Percentiles rank a stretch among this genome's conserved stretches.
These are phyloP conservation scores for Motacilla alba DNA, from an alignment of 2,113 vertebrate species.

Conservation along the genomic window DNA sequence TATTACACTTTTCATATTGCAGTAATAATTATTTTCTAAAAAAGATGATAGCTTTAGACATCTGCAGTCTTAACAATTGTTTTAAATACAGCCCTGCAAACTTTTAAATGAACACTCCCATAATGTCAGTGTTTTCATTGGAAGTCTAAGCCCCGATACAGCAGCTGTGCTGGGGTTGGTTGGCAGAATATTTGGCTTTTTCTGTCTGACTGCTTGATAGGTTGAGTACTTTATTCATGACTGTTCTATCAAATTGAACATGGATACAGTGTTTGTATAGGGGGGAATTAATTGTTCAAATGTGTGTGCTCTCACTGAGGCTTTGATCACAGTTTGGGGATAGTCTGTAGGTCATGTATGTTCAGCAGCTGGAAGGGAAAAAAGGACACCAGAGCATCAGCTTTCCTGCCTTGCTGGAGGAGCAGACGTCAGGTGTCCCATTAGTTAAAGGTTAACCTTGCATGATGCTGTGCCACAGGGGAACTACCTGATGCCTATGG, in stretches of 20 bases:
- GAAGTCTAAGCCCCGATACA: background rate
- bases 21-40: background rate
- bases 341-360: background rate
- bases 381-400: background rate
- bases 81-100: background rate
- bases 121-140: background rate
- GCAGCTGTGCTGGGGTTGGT: background rate
- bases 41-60: background rate
- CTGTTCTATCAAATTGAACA: background rate
- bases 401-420: background rate
- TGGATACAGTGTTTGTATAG: background rate
- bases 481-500: rapidly evolving
- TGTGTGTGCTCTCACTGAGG: background rate
- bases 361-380: background rate
- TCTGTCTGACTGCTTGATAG: background rate
- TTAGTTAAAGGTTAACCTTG: background rate
- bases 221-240: background rate
- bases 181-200: background rate
- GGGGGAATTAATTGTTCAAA: background rate
- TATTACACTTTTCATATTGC: background rate
- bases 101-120: background rate
- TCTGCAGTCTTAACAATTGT: background rate
- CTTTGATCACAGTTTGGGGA: background rate
- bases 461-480: background rate
- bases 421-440: rapidly evolving